Percentiles rank a stretch among this genome's conserved stretches.
phyloP scores from a whole-genome alignment of 2,888 invertebrate species.

The Cheilosia pagana region DNA sequence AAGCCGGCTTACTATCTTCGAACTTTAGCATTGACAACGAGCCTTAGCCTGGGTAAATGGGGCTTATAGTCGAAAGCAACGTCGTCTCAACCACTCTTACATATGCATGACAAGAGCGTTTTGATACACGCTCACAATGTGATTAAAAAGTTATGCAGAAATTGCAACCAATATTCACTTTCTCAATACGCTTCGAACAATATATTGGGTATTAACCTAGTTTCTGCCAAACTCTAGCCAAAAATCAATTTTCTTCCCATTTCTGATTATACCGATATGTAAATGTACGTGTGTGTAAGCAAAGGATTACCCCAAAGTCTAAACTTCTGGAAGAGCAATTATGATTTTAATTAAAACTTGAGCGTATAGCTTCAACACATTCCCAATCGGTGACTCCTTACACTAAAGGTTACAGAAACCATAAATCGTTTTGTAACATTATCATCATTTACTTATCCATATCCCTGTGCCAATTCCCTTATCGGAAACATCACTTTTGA shows the following conservation, averaged over 20 bases:
- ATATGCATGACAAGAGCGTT: too few relatives aligned
- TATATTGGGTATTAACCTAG: background rate
- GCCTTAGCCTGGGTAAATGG: too few relatives aligned
- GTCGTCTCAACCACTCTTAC: too few relatives aligned
- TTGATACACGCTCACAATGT: too few relatives aligned
- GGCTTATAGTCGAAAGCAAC: too few relatives aligned
- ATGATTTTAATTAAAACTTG: conserved; percentile 39
- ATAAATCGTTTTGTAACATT: conserved; percentile 20
- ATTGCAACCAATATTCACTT: too few relatives aligned
- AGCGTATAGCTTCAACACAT: background rate
- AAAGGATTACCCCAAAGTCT: background rate
- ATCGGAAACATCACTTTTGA: conserved; percentile 12
- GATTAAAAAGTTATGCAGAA: background rate
- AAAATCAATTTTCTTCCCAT: conserved; percentile 19
- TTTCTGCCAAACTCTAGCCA: background rate
- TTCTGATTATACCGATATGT: background rate
- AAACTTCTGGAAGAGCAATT: conserved; percentile 15
- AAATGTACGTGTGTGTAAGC: background rate
- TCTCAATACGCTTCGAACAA: too few relatives aligned
- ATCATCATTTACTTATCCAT: conserved; percentile 20
- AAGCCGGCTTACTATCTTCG: too few relatives aligned
- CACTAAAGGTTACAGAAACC: background rate
- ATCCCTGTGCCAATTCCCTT: conserved; percentile 4
- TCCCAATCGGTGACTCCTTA: conserved; percentile 1
- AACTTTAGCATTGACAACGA: too few relatives aligned